Base-by-base conservation (phyloP, 64 coral and sea anemone species). In the Montipora cactus region DNA sequence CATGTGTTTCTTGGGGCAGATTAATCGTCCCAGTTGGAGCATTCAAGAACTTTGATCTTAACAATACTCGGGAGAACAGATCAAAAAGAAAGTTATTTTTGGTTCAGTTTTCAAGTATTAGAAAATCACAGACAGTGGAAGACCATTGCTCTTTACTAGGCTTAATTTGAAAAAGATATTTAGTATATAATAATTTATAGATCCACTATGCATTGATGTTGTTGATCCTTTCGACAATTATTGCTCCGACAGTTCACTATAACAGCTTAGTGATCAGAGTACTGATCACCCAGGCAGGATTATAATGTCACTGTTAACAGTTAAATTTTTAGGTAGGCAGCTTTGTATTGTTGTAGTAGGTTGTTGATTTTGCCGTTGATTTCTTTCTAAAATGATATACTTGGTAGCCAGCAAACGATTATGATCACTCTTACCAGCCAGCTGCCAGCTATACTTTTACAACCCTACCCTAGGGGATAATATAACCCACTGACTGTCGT, bases 251-350 rank as follows among this genome's bases (percentile, higher is more conserved):
- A 78, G 28, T 78, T 47, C 37, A 78, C 75, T 78, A 48, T 47
- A 78, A 78, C 75, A 78, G 75, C 75, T 78, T 47, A 48, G 75
- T 78, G 28, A 78, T 78, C 75, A 78, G 8, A 78, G 0, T 78
- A 37, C 46, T 78, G 75, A 78, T 78, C 8, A 78, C 75, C 75
- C 75, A 4, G 75, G 75, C 75, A 78, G 37, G 75, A 64, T 64
- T 64, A 64, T 64, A 78, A 48, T 78, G 75, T 78, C 75, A 78
- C 75, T 64, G 61, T 76, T 76, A 76, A 76, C 74, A 76, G 74
- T 76, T 76, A 76, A 76, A 47, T 78, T 78, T 78, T 78, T 78
- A 78, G 44, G 75, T 78, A 78, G 75, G 75, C 75, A 78, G 75
- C 75, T 47, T 78, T 78, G 75, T 49, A 78, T 78, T 78, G 75